phyloP scores from a whole-genome alignment of 2,113 vertebrate species.

The Nothobranchius furzeri region DNA sequence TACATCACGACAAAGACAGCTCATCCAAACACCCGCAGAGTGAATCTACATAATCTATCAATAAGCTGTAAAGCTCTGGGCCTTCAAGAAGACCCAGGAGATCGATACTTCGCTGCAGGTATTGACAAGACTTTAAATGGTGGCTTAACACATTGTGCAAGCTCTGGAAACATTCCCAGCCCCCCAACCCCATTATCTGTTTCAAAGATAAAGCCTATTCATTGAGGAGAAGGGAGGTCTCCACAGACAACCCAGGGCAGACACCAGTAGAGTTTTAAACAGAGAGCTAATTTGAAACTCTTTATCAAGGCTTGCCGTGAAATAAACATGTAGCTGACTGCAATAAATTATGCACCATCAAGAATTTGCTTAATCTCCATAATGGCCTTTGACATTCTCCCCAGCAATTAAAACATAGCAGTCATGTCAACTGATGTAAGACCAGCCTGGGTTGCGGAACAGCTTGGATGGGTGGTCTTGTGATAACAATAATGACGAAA shows the following conservation, averaged over 20 bases:
- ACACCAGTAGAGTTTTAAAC: constrained; percentile 38
- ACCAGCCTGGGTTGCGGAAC: no score
- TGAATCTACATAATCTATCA: constrained; percentile 69
- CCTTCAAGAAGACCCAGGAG: constrained; percentile 44
- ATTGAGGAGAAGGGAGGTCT: constrained; percentile 21
- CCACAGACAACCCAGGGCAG: constrained; percentile 9
- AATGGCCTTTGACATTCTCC: not conserved
- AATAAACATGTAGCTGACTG: constrained; percentile 21
- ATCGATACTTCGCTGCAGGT: constrained; percentile 63
- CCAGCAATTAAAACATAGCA: constrained; percentile 8
- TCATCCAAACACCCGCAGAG: constrained; percentile 48
- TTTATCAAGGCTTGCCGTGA: constrained; percentile 20
- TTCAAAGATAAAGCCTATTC: constrained; percentile 51
- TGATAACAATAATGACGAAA: no score
- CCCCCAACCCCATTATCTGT: constrained; percentile 48
- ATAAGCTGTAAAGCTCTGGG: constrained; percentile 53
- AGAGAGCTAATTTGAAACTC: constrained; percentile 34
- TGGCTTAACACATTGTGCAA: constrained; percentile 66
- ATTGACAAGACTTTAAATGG: constrained; percentile 74
- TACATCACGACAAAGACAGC: constrained; percentile 51
- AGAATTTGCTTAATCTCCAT: constrained; percentile 9
- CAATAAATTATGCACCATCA: constrained; percentile 9
- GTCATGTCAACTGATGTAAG: no score
- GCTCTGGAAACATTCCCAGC: constrained; percentile 52
- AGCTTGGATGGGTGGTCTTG: no score